Base-by-base conservation (phyloP, 2,797 vertebrate genomes). In the Acipenser ruthenus region DNA sequence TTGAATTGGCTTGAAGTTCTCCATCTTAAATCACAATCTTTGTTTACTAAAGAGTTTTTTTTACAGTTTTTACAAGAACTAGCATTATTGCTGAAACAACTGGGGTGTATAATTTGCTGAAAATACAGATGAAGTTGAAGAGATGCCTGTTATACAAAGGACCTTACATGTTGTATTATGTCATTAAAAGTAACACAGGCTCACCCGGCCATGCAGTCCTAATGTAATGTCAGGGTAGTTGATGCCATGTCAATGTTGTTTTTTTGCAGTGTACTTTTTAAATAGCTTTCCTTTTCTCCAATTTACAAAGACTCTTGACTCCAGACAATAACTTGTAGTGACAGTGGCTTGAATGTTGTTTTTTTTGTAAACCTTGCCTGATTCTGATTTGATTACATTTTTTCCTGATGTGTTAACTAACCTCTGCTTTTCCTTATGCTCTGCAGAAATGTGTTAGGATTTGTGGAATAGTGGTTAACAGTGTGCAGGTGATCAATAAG, bases 281-380 rank as follows among this genome's bases (percentile, higher is more conserved):
- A 80, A 73, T 71, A 62, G 67, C 76, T 66, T 71, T 80, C 64
- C 75, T 74, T 85, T 82, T 75, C 76, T 82, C 67, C 53, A 6
- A 69, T 82, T 79, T 82, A 64, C 76, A 78, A 81, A 79, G 77
- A 69, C 77, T 74, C 74, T 77, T 73, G 78, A 79, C 67, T 5
- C 70, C 74, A 69, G 78, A 84, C 82, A 79, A 85, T 84, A 78
- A 88, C 85, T 73, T 70, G 18, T 72, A 83, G 73, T 81, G 85
- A 85, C 86, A 83, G 80, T 76, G 80, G 72, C 80, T 82, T 84
- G 82, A 82, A 83, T 78, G 71, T 61, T 60, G 61, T 50, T 64
- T 67, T 69, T 18, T 72, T 70, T 74, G 68, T 79, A 79, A 83
- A 84, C 55, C 48, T 73, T 12, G 6, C n/a, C 7, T 55, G 9